Evolutionary conservation across 2,113 vertebrate genomes (phyloP).

Genomic region (Serilophus lunatus): DNA sequence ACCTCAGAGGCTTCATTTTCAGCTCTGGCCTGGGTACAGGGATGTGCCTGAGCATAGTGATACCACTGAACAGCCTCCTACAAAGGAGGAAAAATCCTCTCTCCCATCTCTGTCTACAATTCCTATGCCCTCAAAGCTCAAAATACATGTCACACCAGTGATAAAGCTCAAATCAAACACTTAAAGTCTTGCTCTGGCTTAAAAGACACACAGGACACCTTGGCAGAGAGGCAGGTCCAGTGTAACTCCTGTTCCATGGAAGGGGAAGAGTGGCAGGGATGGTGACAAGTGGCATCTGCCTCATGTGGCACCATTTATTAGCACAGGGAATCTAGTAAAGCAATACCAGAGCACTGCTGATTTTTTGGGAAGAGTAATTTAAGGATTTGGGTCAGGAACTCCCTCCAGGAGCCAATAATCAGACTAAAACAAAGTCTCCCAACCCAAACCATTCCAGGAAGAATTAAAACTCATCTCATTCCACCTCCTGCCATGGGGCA

Average conservation of each 20-base stretch:
- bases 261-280: neutral
- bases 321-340: neutral
- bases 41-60: conserved; percentile 77
- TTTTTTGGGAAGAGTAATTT: neutral
- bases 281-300: neutral
- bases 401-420: neutral
- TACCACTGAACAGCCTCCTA: conserved; percentile 82
- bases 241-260: neutral
- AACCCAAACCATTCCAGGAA: too few relatives aligned
- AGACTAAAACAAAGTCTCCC: neutral
- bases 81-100: conserved; percentile 7
- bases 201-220: neutral
- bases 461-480: neutral
- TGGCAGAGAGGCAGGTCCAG: neutral
- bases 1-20: conserved; percentile 78
- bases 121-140: neutral
- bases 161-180: neutral
- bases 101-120: neutral
- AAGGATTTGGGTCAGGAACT: neutral
- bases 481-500: too few relatives aligned
- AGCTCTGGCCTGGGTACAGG: conserved; percentile 63
- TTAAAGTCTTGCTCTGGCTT: neutral
- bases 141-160: neutral
- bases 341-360: too few relatives aligned
- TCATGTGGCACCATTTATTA: too few relatives aligned